Percentiles rank a stretch among this genome's conserved stretches.
phyloP scores from a whole-genome alignment of 1,140 invertebrate genomes.

The Oryzaephilus surinamensis region DNA sequence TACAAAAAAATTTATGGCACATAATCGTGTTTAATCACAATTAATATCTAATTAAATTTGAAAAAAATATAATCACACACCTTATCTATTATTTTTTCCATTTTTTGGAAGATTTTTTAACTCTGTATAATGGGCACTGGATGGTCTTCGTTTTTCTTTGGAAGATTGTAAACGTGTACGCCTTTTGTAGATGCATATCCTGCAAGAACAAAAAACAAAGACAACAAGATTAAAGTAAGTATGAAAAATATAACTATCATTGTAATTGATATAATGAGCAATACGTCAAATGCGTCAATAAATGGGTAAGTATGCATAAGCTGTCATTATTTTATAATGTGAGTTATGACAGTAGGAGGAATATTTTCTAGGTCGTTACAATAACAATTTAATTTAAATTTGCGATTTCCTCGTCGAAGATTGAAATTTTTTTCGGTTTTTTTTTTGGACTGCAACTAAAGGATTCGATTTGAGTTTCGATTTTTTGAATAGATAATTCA shows the following conservation, averaged over 20 bases:
- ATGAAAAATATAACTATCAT: too few species aligned
- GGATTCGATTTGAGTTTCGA: too few species aligned
- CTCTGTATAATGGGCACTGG: constrained; percentile 26
- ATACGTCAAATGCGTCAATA: neutral
- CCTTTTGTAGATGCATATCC: constrained; percentile 27
- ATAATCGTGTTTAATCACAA: too few species aligned
- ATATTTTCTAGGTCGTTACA: neutral
- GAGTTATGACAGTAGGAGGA: neutral
- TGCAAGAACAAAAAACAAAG: constrained; percentile 20
- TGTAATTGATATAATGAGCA: neutral
- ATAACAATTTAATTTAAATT: constrained; percentile 10
- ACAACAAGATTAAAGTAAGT: neutral
- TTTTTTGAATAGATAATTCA: too few species aligned
- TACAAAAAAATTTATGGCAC: too few species aligned
- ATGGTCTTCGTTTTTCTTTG: constrained; percentile 17
- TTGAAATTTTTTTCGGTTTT: too few species aligned
- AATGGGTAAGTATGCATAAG: neutral
- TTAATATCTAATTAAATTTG: too few species aligned
- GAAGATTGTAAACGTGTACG: constrained; percentile 15
- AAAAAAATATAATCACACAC: too few species aligned
- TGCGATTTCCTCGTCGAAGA: constrained; percentile 5
- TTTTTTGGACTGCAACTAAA: too few species aligned
- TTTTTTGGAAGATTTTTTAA: constrained; percentile 19
- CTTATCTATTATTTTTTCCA: constrained; percentile 19
- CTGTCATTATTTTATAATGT: neutral